Base-by-base conservation (phyloP, 2,888 invertebrate genomes). In the Netelia melanura region DNA sequence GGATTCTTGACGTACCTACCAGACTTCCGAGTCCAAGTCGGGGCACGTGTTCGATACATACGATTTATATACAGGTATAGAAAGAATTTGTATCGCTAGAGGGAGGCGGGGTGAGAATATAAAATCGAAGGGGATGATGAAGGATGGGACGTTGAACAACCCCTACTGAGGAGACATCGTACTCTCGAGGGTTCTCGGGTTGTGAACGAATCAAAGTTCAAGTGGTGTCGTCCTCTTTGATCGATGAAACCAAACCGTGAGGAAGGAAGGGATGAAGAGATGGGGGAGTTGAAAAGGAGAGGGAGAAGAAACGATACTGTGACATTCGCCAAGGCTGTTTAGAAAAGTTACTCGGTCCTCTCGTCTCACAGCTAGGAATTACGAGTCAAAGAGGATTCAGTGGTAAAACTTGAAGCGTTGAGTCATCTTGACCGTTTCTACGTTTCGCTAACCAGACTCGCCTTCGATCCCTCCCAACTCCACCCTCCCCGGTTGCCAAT, bases 211-310 rank as follows among this genome's bases (percentile, higher is more conserved):
- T 84, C 71, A 72, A 72, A 84, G 80, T 77, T 84, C 72, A 81
- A 84, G 84, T 54, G 77, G 81, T 80, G 74, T 71, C 76, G 62
- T 38, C 62, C 62, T 68, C 83, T 84, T 84, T 81, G 84, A 81
- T 84, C 76, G 72, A 81, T 81, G 82, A 64, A 65, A 64, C 71
- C 77, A 54, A 64, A 43, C 23, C 25, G 38, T n/a, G 61, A 67
- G 44, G 30, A 58, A 61, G 30, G 30, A 5, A 38, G 6, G 38
- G 38, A 38, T 6, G 38, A 38, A 38, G 38, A 38, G 38, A 38
- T 0, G 38, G 6, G 38, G 1, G 21, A 1, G 21, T 21, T 21
- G 21, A 21, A 21, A 21, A 21, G 30, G 30, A 30, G 38, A 38
- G 38, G 38, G 38, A 38, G 38, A 38, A 6, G 6, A 38, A 38